These are phyloP conservation scores for Omphaloscelis lunosa DNA, from an alignment of 2,888 invertebrate genomes.

Conservation along the genomic window DNA sequence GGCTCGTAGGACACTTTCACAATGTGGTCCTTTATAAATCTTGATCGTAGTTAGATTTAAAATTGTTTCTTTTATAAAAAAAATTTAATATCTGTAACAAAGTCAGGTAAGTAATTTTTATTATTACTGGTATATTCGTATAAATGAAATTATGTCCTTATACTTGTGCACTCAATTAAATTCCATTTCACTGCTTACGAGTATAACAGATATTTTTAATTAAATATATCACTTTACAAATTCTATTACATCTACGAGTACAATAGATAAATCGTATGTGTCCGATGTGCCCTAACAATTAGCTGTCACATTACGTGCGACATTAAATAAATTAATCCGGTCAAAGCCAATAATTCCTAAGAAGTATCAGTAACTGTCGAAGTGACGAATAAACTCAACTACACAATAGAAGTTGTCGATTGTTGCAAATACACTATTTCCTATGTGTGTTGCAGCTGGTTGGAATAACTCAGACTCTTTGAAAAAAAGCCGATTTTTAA, in stretches of 20 bases:
- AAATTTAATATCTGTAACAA: background rate
- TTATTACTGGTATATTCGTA: background rate
- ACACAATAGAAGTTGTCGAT: slow-evolving; percentile 58
- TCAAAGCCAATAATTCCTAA: slow-evolving; percentile 60
- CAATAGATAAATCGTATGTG: slow-evolving; percentile 39
- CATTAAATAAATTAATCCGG: slow-evolving; percentile 67
- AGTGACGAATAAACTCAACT: slow-evolving; percentile 57
- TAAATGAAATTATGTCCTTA: background rate
- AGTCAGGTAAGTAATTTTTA: background rate
- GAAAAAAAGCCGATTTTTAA: background rate
- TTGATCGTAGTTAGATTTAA: background rate
- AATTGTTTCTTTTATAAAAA: background rate
- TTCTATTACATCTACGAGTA: slow-evolving; percentile 13
- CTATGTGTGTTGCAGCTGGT: slow-evolving; percentile 44
- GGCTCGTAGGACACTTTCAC: background rate
- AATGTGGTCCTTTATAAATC: background rate
- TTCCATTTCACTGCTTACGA: background rate
- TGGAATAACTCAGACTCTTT: background rate
- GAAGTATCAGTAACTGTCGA: slow-evolving; percentile 54
- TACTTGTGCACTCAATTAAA: slow-evolving; percentile 22
- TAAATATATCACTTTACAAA: slow-evolving; percentile 27
- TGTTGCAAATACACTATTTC: slow-evolving; percentile 60
- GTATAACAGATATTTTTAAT: slow-evolving; percentile 21
- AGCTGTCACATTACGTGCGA: slow-evolving; percentile 51
- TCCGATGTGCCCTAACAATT: slow-evolving; percentile 60